phyloP scores from a whole-genome alignment of 1,140 invertebrate species.

The Globodera ellingtonae region DNA sequence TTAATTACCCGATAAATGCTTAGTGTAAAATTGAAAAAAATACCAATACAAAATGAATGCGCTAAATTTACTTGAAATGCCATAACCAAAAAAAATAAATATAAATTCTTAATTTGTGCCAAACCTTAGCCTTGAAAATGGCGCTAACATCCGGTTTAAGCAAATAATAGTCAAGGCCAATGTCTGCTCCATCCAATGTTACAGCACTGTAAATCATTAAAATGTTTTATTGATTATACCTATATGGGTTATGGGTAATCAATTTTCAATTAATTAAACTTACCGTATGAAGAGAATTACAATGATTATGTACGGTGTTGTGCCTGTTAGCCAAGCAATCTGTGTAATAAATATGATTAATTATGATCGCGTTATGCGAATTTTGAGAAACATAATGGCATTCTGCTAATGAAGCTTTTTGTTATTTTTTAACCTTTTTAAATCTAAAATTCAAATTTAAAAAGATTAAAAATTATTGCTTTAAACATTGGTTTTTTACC shows the following conservation, averaged over 20 bases:
- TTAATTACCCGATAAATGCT: too few species aligned
- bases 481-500: background rate
- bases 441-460: constrained; percentile 23
- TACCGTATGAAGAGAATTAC: constrained; percentile 45
- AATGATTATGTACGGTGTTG: constrained; percentile 44
- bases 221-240: background rate
- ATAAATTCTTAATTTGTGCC: background rate
- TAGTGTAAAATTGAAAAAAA: too few species aligned
- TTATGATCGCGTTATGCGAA: too few species aligned
- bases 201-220: constrained; percentile 8
- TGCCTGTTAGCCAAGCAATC: constrained; percentile 35
- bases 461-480: too few species aligned
- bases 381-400: too few species aligned
- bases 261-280: background rate
- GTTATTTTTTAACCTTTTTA: background rate
- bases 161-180: constrained; percentile 47
- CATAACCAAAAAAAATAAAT: too few species aligned
- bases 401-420: too few species aligned
- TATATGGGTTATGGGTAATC: too few species aligned
- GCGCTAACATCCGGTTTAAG: constrained; percentile 40
- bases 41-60: too few species aligned
- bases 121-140: constrained; percentile 33
- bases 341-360: background rate
- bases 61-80: too few species aligned
- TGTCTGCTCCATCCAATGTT: constrained; percentile 42